These are phyloP conservation scores for Grus americana DNA, from an alignment of 2,113 vertebrate species.

Conservation along the genomic window DNA sequence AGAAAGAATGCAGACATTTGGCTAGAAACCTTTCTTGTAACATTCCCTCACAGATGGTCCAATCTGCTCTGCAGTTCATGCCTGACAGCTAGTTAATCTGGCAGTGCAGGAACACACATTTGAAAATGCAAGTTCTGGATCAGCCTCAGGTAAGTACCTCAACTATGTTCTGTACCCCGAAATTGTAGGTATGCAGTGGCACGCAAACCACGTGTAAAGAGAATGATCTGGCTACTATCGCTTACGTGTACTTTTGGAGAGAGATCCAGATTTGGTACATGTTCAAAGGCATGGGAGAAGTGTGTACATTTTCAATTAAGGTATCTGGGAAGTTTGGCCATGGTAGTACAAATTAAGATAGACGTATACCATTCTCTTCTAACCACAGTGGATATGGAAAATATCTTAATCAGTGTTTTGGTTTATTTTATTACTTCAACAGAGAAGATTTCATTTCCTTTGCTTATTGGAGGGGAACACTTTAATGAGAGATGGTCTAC, in stretches of 20 bases:
- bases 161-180: neutral
- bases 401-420: neutral
- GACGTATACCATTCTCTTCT: neutral
- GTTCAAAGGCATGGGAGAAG: neutral
- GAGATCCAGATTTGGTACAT: neutral
- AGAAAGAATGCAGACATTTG: neutral
- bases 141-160: neutral
- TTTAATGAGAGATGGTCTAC: neutral
- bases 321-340: neutral
- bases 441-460: neutral
- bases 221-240: neutral
- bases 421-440: neutral
- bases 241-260: neutral
- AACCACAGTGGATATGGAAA: neutral
- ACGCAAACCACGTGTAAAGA: neutral
- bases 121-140: neutral
- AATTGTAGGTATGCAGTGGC: neutral
- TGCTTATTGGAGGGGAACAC: neutral
- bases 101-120: neutral
- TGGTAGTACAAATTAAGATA: neutral
- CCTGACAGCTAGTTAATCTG: neutral
- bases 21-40: neutral
- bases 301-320: neutral
- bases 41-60: constrained; percentile 19
- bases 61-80: neutral